Evolutionary conservation across 1,140 invertebrate species (phyloP), one percentile per base, ranked within the genome.

Genomic region (Medauroidea extradentata): DNA sequence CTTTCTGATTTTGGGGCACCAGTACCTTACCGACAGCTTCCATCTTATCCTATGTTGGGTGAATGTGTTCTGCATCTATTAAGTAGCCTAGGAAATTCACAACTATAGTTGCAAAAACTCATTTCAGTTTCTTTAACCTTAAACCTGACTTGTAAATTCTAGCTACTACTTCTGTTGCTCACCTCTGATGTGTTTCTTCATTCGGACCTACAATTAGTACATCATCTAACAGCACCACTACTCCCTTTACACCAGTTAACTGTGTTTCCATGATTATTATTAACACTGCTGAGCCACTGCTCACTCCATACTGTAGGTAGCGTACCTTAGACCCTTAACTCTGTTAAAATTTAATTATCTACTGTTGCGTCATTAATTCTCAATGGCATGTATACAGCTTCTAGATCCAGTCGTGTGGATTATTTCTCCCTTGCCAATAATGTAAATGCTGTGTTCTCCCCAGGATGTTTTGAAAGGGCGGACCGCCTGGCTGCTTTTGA

Each of bases 51-150:
- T 53, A 49, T 13, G 64, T 46, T 25, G 69, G 69, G 41, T 70
- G 64, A 19, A 72, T 68, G 7, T 67, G 69, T 13, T 65, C 57
- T 21, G 41, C 25, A 63, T 68, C 59, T 16, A 75, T 65, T 1
- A 65, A 52, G 54, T 65, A 74, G 11, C 72, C 71, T 19, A 73
- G 48, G 53, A 71, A 72, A 48, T 70, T 63, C 3, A 73, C 63
- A 27, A 49, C 16, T 50, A 65, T 38, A 59, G 57, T 59, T 3
- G 61, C 67, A 57, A 72, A 69, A 23, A 64, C 65, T 49, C 71
- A 73, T 65, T 75, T 75, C 11, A 60, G 53, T 54, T 61, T 60
- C 44, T 72, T 72, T 1, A 75, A 49, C 5, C 61, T 42, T 3
- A 73, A 19, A 3, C 44, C 18, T 8, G 21, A 9, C 9, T 54